A percentile compares a stretch with the other conserved stretches of the same genome.
phyloP scores from a whole-genome alignment of 2,888 invertebrate genomes.

The Apodemia hepburni region DNA sequence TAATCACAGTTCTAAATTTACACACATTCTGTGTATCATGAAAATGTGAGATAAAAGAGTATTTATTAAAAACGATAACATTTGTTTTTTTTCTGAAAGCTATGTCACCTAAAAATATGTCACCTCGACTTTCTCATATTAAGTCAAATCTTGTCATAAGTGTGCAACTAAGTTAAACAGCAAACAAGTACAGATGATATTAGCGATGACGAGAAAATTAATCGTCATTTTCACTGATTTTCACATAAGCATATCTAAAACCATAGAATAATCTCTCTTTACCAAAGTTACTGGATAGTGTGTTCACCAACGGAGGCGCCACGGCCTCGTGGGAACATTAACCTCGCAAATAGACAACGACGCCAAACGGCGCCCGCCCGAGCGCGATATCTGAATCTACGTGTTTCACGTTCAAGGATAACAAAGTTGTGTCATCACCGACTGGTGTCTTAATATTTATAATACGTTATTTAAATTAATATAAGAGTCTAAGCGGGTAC shows the following conservation, averaged over 20 bases:
- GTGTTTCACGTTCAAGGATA: constrained; percentile 60
- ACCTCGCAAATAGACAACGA: constrained; percentile 58
- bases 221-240: not conserved
- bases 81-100: too few relatives aligned
- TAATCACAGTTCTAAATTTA: too few relatives aligned
- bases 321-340: constrained; percentile 70
- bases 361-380: constrained; percentile 38
- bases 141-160: too few relatives aligned
- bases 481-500: not conserved
- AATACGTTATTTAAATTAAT: not conserved
- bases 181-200: too few relatives aligned
- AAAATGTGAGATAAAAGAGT: too few relatives aligned
- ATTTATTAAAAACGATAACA: too few relatives aligned
- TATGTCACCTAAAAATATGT: too few relatives aligned
- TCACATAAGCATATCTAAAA: not conserved
- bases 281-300: not conserved
- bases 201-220: not conserved
- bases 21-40: too few relatives aligned
- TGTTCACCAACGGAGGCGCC: constrained; percentile 27
- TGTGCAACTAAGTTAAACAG: too few relatives aligned
- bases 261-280: not conserved
- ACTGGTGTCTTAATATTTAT: constrained; percentile 26
- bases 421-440: constrained; percentile 52
- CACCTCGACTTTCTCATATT: too few relatives aligned
- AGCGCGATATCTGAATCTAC: constrained; percentile 10